Conservation (phyloP, 1,140 invertebrate genomes). For the Heliothis subflexa region DNA sequence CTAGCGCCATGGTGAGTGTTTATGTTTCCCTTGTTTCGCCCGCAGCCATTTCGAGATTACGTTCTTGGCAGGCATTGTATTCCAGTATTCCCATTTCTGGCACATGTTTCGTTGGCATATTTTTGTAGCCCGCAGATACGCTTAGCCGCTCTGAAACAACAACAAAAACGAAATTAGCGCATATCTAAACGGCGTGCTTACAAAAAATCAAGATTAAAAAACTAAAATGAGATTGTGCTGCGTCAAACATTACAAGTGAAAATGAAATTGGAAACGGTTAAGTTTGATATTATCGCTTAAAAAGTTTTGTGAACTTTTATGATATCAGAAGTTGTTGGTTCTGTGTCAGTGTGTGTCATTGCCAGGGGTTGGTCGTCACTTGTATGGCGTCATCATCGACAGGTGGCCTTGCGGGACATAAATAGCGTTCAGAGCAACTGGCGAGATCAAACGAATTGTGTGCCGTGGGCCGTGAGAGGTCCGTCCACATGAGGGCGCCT, state of each 20-base stretch:
- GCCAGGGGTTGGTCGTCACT: slow-evolving; percentile 38
- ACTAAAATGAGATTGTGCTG: slow-evolving; percentile 1
- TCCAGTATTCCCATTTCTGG: slow-evolving; percentile 69
- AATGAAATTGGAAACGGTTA: slow-evolving; percentile 10
- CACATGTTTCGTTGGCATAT: slow-evolving; percentile 75
- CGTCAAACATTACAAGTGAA: slow-evolving; percentile 8
- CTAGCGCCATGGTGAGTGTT: slow-evolving; percentile 80
- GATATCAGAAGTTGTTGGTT: slow-evolving; percentile 10
- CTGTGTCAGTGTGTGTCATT: slow-evolving; percentile 39
- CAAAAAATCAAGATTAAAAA: not conserved
- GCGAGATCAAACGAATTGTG: slow-evolving; percentile 84
- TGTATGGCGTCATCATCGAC: slow-evolving; percentile 53
- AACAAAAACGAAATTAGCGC: slow-evolving; percentile 36
- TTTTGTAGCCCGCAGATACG: slow-evolving; percentile 56
- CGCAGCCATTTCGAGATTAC: slow-evolving; percentile 82
- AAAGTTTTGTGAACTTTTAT: not conserved
- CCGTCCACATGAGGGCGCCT: slow-evolving; percentile 75
- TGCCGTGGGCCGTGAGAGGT: slow-evolving; percentile 73
- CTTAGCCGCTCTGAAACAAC: slow-evolving; percentile 71
- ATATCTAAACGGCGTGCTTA: slow-evolving; percentile 7
- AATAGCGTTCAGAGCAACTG: slow-evolving; percentile 74
- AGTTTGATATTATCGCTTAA: not conserved
- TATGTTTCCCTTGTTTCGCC: slow-evolving; percentile 81
- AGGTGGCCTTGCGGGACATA: slow-evolving; percentile 69
- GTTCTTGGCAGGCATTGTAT: slow-evolving; percentile 80